A percentile compares a stretch with the other conserved stretches of the same genome.
Conservation (phyloP, 2,888 invertebrate genomes). For the Drosophila emarginata region DNA sequence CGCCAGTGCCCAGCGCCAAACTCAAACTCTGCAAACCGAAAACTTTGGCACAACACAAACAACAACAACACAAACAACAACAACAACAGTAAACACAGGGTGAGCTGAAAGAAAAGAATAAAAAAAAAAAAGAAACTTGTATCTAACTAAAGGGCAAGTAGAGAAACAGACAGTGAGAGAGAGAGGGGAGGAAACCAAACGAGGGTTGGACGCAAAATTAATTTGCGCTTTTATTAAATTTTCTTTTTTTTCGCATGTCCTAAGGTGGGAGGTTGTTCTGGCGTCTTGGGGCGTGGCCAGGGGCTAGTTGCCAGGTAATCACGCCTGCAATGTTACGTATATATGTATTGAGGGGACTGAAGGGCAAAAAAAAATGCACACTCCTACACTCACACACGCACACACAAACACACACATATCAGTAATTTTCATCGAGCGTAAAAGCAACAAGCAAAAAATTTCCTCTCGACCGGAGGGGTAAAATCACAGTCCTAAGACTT, state of each 20-base stretch:
- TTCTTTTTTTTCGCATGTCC: constrained; percentile 51
- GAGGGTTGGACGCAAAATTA: constrained; percentile 74
- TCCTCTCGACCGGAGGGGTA: neutral
- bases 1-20: constrained; percentile 58
- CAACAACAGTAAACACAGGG: constrained; percentile 22
- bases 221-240: constrained; percentile 77
- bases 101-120: neutral
- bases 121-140: constrained; percentile 54
- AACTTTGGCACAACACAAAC: constrained; percentile 60
- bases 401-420: constrained; percentile 35
- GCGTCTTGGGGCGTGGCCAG: neutral
- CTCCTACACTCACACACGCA: constrained; percentile 20
- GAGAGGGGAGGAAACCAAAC: constrained; percentile 9
- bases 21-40: constrained; percentile 52
- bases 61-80: constrained; percentile 45
- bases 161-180: constrained; percentile 3
- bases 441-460: constrained; percentile 44
- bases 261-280: neutral
- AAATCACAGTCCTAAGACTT: neutral
- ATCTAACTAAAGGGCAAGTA: constrained; percentile 68
- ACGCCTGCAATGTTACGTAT: constrained; percentile 34
- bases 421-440: constrained; percentile 63
- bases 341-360: neutral
- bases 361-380: neutral
- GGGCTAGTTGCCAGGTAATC: constrained; percentile 53